Evolutionary conservation across 1,140 invertebrate genomes (phyloP), one percentile per base, ranked within the genome.

Genomic region (Steinernema feltiae): DNA sequence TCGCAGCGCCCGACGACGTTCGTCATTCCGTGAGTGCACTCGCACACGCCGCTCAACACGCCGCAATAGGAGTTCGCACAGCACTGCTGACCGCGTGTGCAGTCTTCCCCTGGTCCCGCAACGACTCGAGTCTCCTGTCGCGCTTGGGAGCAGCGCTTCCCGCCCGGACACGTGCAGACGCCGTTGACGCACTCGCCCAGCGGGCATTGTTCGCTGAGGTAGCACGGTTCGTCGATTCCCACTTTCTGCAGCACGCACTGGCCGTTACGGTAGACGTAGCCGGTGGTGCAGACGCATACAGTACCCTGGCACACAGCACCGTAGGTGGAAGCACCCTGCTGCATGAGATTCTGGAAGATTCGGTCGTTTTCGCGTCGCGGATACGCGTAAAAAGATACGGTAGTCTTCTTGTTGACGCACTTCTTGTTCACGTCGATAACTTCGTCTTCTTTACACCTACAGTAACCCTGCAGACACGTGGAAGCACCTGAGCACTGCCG

Each of bases 11-110:
- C 75, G 48, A 69, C 27, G 30, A 73, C 24, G n/a, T 76, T 86
- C 30, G 84, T 75, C 74, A 81, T 81, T 27, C 84, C 83, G 69
- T 73, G 46, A 1, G 85, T 80, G 48, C 83, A 85, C 72, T 85
- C 83, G 71, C 83, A 85, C 17, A 85, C 85, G 1, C 85, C 83
- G 32, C 70, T 73, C n/a, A 76, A 77, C 1, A 35, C 63, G 31
- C 83, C 80, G 48, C 83, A 86, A 41, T 83, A 75, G 30, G 82
- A 84, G 72, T 86, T 85, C 32, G 76, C 83, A 1, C 74, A 75
- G 70, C 83, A 85, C 1, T 82, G 74, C 35, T 83, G 80, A 29
- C 63, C 69, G 18, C 71, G 69, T 1, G 78, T 75, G 48, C 83
- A 84, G 35, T 84, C 83, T 69, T 86, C 83, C 2, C 83, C 83